These are phyloP conservation scores for Eulithis testata DNA, from an alignment of 2,888 invertebrate genomes.

Conservation along the genomic window DNA sequence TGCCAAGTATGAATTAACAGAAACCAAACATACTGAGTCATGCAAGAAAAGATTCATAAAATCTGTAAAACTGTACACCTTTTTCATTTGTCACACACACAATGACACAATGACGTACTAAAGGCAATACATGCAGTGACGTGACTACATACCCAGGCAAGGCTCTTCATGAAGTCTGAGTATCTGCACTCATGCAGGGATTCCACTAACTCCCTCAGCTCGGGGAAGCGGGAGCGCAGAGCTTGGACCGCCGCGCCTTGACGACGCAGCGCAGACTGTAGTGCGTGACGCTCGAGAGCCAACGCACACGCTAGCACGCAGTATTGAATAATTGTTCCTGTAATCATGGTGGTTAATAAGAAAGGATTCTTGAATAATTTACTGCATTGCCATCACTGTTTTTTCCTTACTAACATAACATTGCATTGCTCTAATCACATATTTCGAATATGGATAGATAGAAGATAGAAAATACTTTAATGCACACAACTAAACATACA, in stretches of 20 bases:
- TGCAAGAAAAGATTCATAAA: too few species aligned
- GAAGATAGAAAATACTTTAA: too few species aligned
- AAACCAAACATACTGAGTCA: too few species aligned
- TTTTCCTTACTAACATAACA: too few species aligned
- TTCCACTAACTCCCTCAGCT: slow-evolving; percentile 86
- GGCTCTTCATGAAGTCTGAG: slow-evolving; percentile 91
- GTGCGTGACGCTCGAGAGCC: slow-evolving; percentile 81
- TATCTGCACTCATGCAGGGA: slow-evolving; percentile 97
- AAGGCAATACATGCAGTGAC: too few species aligned
- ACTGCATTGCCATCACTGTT: background rate
- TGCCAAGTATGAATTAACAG: too few species aligned
- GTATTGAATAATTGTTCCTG: slow-evolving; percentile 84
- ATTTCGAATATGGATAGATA: too few species aligned
- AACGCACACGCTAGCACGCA: slow-evolving; percentile 84
- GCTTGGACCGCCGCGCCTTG: slow-evolving; percentile 90
- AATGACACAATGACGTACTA: too few species aligned
- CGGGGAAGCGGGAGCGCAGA: slow-evolving; percentile 87
- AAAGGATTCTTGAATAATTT: background rate
- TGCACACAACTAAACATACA: too few species aligned
- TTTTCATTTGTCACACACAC: too few species aligned
- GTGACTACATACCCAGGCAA: slow-evolving; percentile 71
- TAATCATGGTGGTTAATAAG: slow-evolving; percentile 58
- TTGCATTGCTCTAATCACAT: too few species aligned
- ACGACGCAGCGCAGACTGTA: slow-evolving; percentile 81
- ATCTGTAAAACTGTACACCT: too few species aligned